Base-by-base conservation (phyloP, 2,113 vertebrate species). In the Kryptolebias marmoratus region DNA sequence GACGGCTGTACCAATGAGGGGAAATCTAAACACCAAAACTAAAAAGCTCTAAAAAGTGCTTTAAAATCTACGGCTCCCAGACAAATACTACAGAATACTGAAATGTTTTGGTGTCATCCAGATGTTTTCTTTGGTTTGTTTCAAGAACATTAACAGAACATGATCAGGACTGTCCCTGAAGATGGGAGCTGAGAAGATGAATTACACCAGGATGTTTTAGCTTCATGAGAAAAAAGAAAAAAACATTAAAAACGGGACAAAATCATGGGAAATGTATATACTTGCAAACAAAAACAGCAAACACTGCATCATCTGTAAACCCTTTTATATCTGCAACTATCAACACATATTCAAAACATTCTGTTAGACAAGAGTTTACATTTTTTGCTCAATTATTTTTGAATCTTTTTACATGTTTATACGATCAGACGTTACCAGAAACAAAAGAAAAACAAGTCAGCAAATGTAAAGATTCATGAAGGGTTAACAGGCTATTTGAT, bases 261-360 rank as follows among this genome's bases (percentile, higher is more conserved):
- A 68, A 63, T 67, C 18, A 16, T 56, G 39, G 59, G 67, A 27
- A 60, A 52, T 16, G 36, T 65, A 52, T 73, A 70, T 36, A 79
- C 59, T 0, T 36, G 28, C 50, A 75, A 89, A 83, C 56, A 68
- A 66, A 71, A 73, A 72, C 15, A 59, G 64, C 68, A 76, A 87
- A 87, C 68, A 71, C 64, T 75, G 49, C 52, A 61, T 79, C 68
- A 67, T 69, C 67, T 36, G 30, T 50, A 81, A 50, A 69, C 68
- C 49, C 75, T 48, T 67, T 32, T 79, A 55, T 80, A 71, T 66
- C 61, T 31, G 71, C 32, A 64, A 47, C 62, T 15, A 75, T 54
- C 48, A 69, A 81, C 49, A 62, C 47, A 76, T 72, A 22, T 44
- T 66, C 55, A 69, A 82, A 66, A 82, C 67, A 75, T 27, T 61